A percentile compares a stretch with the other conserved stretches of the same genome.
Evolutionary conservation across 2,797 vertebrate genomes (phyloP).

Genomic region (Macrochelys suwanniensis): DNA sequence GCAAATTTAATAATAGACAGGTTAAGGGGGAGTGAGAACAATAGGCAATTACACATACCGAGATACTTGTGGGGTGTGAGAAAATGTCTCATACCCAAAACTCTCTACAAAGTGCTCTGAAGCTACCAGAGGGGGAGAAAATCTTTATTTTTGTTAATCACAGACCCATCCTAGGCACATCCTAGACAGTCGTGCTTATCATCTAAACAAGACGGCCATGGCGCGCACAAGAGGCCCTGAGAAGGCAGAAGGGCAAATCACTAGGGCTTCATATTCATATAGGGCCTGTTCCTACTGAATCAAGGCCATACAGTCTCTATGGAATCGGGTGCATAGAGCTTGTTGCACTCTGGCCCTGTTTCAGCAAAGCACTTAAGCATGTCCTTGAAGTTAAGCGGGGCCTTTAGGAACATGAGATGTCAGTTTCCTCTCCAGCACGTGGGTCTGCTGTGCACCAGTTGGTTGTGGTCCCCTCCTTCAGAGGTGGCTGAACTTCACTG

Average conservation of each 20-base stretch:
- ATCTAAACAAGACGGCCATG: constrained; percentile 49
- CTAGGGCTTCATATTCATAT: constrained; percentile 60
- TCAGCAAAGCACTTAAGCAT: not conserved
- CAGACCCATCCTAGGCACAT: constrained; percentile 53
- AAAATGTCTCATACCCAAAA: accelerated
- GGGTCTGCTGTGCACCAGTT: not conserved
- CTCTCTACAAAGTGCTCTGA: accelerated
- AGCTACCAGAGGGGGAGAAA: constrained; percentile 28
- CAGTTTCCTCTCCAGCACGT: not conserved
- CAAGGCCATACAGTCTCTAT: not conserved
- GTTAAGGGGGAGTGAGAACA: not conserved
- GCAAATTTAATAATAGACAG: not conserved
- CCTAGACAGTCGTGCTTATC: constrained; percentile 37
- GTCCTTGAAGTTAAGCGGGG: not conserved
- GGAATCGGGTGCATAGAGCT: not conserved
- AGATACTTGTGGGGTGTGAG: not conserved
- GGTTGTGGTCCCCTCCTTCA: not conserved
- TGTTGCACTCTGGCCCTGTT: not conserved
- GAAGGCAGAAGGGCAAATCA: constrained; percentile 48
- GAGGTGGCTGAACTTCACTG: not conserved
- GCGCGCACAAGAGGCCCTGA: constrained; percentile 43
- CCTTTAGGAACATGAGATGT: not conserved
- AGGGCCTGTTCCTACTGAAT: constrained; percentile 7
- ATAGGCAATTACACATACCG: not conserved
- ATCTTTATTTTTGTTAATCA: constrained; percentile 29